These are phyloP conservation scores for Eolophus roseicapilla DNA, from an alignment of 2,113 vertebrate genomes.

Conservation along the genomic window DNA sequence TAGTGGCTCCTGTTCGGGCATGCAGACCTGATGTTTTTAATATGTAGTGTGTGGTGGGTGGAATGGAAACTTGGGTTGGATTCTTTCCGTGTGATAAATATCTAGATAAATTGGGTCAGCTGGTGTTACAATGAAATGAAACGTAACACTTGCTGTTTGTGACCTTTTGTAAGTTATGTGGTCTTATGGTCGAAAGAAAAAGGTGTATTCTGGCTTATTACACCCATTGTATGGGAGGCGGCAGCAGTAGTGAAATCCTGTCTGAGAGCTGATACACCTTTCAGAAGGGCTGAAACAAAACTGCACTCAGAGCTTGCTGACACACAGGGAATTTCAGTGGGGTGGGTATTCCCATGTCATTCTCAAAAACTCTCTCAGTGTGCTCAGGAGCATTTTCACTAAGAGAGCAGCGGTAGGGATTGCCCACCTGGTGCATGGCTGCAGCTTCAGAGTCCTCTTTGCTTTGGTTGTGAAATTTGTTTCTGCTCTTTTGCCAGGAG, in stretches of 20 bases:
- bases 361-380: not conserved
- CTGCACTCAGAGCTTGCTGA: not conserved
- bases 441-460: not conserved
- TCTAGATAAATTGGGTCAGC: not conserved
- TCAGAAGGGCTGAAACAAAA: not conserved
- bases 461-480: not conserved
- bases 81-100: not conserved
- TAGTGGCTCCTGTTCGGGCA: not conserved
- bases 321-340: fast-evolving
- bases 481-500: not conserved
- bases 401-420: not conserved
- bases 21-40: not conserved
- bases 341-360: not conserved
- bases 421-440: not conserved
- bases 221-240: not conserved
- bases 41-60: not conserved
- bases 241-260: not conserved
- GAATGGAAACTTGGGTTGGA: not conserved
- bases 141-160: not conserved
- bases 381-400: not conserved
- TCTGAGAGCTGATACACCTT: not conserved
- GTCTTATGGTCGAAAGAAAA: not conserved
- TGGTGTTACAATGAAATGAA: not conserved
- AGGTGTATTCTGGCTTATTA: not conserved
- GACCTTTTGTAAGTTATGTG: not conserved